Evolutionary conservation across 2,888 invertebrate species (phyloP).

Genomic region (Schrankia costaestrigalis): DNA sequence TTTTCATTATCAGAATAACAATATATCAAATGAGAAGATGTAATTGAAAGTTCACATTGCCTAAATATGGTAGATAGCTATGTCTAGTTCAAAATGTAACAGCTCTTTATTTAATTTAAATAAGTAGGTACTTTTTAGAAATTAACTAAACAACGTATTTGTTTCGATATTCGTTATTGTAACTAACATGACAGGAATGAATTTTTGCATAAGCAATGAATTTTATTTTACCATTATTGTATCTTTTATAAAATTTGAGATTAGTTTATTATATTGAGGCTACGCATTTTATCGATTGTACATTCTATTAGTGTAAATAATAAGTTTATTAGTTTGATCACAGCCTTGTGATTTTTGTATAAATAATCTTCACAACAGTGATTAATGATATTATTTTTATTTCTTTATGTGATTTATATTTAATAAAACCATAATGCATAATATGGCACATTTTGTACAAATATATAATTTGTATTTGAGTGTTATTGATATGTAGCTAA

Average conservation of each 20-base stretch:
- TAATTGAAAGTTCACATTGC: too few relatives aligned
- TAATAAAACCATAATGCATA: constrained; percentile 16
- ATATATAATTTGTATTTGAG: constrained; percentile 16
- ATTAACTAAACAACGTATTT: too few relatives aligned
- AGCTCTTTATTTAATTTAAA: too few relatives aligned
- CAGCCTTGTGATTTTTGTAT: constrained; percentile 24
- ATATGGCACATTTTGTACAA: constrained; percentile 24
- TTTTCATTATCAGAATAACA: too few relatives aligned
- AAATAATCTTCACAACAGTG: constrained; percentile 51
- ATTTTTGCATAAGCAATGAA: constrained; percentile 15
- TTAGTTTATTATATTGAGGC: constrained; percentile 29
- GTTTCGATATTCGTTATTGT: too few relatives aligned
- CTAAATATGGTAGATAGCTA: too few relatives aligned
- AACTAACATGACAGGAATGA: constrained; percentile 1
- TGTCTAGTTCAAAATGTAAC: too few relatives aligned
- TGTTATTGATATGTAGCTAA: too few relatives aligned
- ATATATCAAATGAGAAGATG: too few relatives aligned
- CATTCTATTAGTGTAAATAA: too few relatives aligned
- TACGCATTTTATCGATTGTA: constrained; percentile 29
- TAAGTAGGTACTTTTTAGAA: too few relatives aligned
- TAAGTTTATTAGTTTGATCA: constrained; percentile 18
- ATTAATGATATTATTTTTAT: constrained; percentile 32
- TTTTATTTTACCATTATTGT: constrained; percentile 7
- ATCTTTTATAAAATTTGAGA: constrained; percentile 20
- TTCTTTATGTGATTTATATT: constrained; percentile 25